Conservation (phyloP, 1,140 invertebrate genomes). For the Drosophila mayri region DNA sequence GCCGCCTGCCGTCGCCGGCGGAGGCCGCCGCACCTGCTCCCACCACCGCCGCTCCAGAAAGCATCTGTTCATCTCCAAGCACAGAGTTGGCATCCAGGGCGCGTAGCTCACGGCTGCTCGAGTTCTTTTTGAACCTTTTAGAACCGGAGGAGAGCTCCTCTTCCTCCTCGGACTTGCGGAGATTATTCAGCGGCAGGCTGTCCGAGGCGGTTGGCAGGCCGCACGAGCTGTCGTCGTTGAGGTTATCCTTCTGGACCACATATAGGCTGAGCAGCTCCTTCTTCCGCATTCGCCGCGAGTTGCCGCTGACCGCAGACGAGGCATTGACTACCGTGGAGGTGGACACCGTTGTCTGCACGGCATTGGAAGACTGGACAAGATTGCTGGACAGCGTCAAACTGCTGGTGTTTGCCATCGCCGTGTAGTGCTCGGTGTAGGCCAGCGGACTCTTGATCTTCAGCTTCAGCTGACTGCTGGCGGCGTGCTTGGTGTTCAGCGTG, state of each 20-base stretch:
- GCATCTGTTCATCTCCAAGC: slow-evolving; percentile 49
- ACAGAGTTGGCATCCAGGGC: slow-evolving; percentile 69
- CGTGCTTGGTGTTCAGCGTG: slow-evolving; percentile 86
- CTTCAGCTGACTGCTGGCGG: slow-evolving; percentile 92
- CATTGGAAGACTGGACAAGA: slow-evolving; percentile 54
- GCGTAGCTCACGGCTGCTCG: slow-evolving; percentile 86
- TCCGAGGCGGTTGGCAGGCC: slow-evolving; percentile 84
- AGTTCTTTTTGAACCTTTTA: slow-evolving; percentile 86
- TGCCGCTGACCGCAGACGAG: slow-evolving; percentile 59
- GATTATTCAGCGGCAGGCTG: slow-evolving; percentile 56
- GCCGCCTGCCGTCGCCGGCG: slow-evolving; percentile 84
- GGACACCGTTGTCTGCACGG: slow-evolving; percentile 61
- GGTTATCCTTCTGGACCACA: slow-evolving; percentile 93
- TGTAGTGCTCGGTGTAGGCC: slow-evolving; percentile 75
- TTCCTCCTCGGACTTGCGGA: slow-evolving; percentile 70
- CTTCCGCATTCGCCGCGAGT: slow-evolving; percentile 93
- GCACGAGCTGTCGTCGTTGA: slow-evolving; percentile 90
- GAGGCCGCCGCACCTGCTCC: slow-evolving; percentile 24
- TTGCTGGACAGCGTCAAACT: slow-evolving; percentile 51
- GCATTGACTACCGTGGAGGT: slow-evolving; percentile 60
- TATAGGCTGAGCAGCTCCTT: slow-evolving; percentile 94
- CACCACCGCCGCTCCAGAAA: slow-evolving; percentile 85
- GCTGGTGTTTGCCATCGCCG: slow-evolving; percentile 54
- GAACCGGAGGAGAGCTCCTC: slow-evolving; percentile 86
- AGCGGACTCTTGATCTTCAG: slow-evolving; percentile 96